Percentiles rank a stretch among this genome's conserved stretches.
Conservation (phyloP, 1,140 invertebrate species). For the Aphaenogaster rudis region DNA sequence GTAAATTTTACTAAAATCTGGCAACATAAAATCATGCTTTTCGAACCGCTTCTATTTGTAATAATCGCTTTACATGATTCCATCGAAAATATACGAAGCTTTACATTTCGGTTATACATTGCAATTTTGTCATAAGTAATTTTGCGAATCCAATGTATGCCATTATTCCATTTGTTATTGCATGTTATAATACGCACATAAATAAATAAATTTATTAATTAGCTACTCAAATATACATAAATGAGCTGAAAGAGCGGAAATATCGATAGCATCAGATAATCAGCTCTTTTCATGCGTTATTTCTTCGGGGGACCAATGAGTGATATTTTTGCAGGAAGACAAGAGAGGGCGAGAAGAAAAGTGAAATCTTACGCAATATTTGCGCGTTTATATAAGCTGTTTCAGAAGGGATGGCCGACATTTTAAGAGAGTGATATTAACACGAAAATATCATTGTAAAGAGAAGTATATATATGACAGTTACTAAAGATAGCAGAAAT, state of each 20-base stretch:
- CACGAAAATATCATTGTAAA: neutral
- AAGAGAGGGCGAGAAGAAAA: neutral
- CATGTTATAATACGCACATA: constrained; percentile 44
- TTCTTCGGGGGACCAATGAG: neutral
- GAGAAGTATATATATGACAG: neutral
- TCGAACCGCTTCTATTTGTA: neutral
- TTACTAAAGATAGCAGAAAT: neutral
- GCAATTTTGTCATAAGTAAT: constrained; percentile 53
- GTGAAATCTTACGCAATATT: neutral
- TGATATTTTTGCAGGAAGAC: neutral
- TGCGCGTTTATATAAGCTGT: neutral
- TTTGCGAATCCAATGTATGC: constrained; percentile 32
- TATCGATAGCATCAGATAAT: constrained; percentile 39
- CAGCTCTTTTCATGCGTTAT: neutral
- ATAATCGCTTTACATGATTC: constrained; percentile 28
- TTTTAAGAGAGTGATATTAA: neutral
- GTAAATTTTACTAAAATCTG: constrained; percentile 29
- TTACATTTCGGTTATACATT: constrained; percentile 46
- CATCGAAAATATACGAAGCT: constrained; percentile 29
- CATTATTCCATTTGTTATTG: constrained; percentile 55
- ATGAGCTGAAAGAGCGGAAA: constrained; percentile 13
- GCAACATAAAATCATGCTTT: neutral
- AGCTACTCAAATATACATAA: constrained; percentile 52
- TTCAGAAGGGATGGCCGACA: neutral
- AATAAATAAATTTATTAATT: constrained; percentile 55